Evolutionary conservation across 2,888 invertebrate genomes (phyloP).

Genomic region (Pseudococcus longispinus): DNA sequence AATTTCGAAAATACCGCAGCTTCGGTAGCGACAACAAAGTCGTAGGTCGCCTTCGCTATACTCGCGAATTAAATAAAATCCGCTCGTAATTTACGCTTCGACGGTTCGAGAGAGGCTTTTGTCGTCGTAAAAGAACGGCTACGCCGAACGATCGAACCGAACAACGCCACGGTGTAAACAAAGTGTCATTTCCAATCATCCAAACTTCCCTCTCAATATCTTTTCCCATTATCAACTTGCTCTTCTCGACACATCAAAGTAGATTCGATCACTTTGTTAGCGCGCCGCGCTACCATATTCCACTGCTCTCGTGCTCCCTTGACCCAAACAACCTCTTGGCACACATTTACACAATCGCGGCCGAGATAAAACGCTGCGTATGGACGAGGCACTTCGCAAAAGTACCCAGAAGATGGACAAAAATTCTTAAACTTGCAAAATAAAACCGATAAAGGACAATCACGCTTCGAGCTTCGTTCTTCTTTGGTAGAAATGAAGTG

Average conservation of each 20-base stretch:
- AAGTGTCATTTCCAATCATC: slow-evolving; percentile 11
- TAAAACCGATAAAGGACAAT: too few species aligned
- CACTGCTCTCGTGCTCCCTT: not conserved
- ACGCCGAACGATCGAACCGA: not conserved
- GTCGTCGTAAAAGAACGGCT: not conserved
- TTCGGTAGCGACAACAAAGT: not conserved
- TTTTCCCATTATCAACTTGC: not conserved
- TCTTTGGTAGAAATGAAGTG: too few species aligned
- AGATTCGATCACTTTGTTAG: not conserved
- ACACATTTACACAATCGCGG: not conserved
- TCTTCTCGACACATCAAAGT: not conserved
- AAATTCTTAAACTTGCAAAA: not conserved
- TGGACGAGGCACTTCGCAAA: not conserved
- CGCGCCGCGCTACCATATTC: not conserved
- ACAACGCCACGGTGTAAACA: not conserved
- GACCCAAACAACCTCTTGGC: not conserved
- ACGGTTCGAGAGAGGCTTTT: not conserved
- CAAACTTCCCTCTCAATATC: not conserved
- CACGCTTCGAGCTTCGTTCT: too few species aligned
- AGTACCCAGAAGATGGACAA: not conserved
- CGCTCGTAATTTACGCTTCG: not conserved
- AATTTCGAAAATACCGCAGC: not conserved
- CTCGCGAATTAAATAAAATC: not conserved
- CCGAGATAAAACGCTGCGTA: not conserved
- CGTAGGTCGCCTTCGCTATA: not conserved